Conservation (phyloP, 2,113 vertebrate species). For the Microcebus tavaratra region DNA sequence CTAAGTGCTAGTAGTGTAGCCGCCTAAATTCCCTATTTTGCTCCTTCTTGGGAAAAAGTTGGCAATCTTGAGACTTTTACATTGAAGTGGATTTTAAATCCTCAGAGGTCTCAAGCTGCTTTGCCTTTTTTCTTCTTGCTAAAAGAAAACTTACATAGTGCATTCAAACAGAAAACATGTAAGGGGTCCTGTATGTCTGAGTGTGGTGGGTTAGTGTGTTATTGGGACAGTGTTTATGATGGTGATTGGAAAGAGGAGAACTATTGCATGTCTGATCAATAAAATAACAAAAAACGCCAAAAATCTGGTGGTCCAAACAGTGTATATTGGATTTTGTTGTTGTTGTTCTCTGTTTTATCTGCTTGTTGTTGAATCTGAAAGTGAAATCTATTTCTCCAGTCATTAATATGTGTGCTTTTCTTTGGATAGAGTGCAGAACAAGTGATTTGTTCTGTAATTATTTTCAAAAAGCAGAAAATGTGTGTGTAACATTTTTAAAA, state of each 20-base stretch:
- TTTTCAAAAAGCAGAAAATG: constrained; percentile 76
- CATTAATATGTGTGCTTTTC: neutral
- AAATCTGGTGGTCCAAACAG: constrained; percentile 79
- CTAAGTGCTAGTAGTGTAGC: neutral
- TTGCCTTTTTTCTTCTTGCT: neutral
- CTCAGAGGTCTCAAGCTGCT: neutral
- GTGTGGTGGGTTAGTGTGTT: constrained; percentile 77
- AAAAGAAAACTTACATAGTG: neutral
- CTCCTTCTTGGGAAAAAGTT: neutral
- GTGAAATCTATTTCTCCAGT: constrained; percentile 30
- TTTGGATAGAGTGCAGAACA: constrained; percentile 55
- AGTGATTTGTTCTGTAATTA: constrained; percentile 78
- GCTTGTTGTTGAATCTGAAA: constrained; percentile 79
- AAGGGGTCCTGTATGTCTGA: constrained; percentile 69
- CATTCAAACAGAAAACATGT: constrained; percentile 35
- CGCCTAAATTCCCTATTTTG: neutral
- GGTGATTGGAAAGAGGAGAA: constrained; percentile 83
- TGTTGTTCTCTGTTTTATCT: constrained; percentile 72
- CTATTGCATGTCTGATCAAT: constrained; percentile 81
- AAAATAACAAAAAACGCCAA: constrained; percentile 79
- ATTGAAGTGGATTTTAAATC: constrained; percentile 4
- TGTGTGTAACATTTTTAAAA: constrained; percentile 71
- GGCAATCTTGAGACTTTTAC: neutral
- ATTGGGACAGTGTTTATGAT: constrained; percentile 88
- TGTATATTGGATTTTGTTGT: constrained; percentile 70